A percentile compares a stretch with the other conserved stretches of the same genome.
Conservation (phyloP, 2,797 vertebrate species). For the Molossus molossus region DNA sequence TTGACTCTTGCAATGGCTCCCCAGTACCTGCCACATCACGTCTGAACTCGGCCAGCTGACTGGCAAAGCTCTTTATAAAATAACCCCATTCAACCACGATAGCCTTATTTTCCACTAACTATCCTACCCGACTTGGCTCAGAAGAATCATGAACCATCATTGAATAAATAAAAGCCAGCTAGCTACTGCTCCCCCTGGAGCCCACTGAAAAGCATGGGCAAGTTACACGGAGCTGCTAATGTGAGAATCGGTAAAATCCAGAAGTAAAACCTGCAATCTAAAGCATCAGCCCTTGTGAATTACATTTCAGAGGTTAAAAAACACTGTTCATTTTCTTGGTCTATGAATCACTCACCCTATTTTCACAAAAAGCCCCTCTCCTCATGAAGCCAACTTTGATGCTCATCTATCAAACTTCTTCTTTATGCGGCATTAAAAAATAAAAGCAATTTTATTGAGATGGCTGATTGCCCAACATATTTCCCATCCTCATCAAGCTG, state of each 20-base stretch:
- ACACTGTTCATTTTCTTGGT: constrained; percentile 10
- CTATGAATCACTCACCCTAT: neutral
- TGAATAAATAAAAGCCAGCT: constrained; percentile 77
- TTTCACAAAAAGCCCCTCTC: neutral
- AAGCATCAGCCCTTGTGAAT: constrained; percentile 67
- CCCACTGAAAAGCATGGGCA: constrained; percentile 73
- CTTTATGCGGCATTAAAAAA: constrained; percentile 45
- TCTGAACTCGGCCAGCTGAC: constrained; percentile 37
- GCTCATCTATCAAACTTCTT: neutral
- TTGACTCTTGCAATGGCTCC: constrained; percentile 76
- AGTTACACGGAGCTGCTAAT: constrained; percentile 60
- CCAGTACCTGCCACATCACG: constrained; percentile 53
- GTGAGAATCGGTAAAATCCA: constrained; percentile 63
- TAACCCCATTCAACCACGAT: constrained; percentile 75
- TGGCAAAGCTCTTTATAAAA: constrained; percentile 75
- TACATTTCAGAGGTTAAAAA: constrained; percentile 71
- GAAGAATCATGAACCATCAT: constrained; percentile 56
- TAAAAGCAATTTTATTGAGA: constrained; percentile 10
- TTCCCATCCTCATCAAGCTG: neutral
- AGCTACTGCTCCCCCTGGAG: constrained; percentile 69
- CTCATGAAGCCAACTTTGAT: neutral
- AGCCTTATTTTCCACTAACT: constrained; percentile 62
- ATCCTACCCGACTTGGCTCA: constrained; percentile 49
- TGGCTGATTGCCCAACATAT: neutral
- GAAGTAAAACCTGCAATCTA: constrained; percentile 60